Percentiles rank a stretch among this genome's conserved stretches.
Evolutionary conservation across 2,888 invertebrate species (phyloP).

Genomic region (Hemithea aestivaria): DNA sequence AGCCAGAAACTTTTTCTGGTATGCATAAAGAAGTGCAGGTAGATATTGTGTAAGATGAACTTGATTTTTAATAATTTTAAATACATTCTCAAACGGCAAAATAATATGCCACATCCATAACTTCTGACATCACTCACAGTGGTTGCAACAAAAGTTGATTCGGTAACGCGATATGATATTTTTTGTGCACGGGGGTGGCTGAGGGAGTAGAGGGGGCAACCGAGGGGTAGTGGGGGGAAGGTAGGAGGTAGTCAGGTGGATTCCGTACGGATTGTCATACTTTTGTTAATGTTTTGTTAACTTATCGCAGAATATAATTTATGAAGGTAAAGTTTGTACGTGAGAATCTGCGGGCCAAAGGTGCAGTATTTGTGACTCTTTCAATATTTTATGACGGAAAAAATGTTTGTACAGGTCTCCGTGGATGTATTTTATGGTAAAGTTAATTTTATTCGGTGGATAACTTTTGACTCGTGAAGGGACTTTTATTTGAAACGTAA

Average conservation of each 20-base stretch:
- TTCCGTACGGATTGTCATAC: slow-evolving; percentile 42
- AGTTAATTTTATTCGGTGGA: no score
- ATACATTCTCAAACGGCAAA: no score
- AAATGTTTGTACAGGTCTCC: slow-evolving; percentile 22
- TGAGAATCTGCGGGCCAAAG: slow-evolving; percentile 37
- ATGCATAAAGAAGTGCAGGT: no score
- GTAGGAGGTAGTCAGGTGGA: slow-evolving; percentile 52
- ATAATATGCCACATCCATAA: slow-evolving; percentile 43
- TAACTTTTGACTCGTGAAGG: no score
- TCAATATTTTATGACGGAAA: slow-evolving; percentile 14
- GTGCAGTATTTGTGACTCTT: slow-evolving; percentile 28
- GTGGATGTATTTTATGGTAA: background rate
- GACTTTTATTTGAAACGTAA: no score
- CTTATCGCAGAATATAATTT: slow-evolving; percentile 39
- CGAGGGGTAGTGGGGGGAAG: slow-evolving; percentile 13
- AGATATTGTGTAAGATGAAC: no score
- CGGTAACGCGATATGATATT: slow-evolving; percentile 52
- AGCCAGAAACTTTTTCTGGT: no score
- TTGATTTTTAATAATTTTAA: no score
- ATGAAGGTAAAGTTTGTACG: slow-evolving; percentile 38
- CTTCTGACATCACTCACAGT: slow-evolving; percentile 15
- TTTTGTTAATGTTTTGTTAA: slow-evolving; percentile 30
- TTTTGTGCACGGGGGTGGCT: slow-evolving; percentile 41
- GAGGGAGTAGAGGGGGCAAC: slow-evolving; percentile 18
- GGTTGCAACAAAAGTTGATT: slow-evolving; percentile 58